Percentiles rank a stretch among this genome's conserved stretches.
Conservation (phyloP, 2,888 invertebrate genomes). For the Hedya salicella region DNA sequence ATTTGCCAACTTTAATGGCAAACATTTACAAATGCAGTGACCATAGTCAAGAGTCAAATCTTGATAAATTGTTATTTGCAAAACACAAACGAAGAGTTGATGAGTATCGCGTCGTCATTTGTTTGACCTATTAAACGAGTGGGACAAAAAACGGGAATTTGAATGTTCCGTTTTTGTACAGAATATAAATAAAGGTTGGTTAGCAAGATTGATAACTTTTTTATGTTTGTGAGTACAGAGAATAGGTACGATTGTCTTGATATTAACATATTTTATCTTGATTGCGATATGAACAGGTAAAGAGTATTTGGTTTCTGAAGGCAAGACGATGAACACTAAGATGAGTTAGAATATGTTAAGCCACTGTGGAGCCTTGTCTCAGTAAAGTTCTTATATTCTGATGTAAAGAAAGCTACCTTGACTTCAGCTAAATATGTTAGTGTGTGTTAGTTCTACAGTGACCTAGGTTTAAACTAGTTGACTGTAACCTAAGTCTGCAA, state of each 20-base stretch:
- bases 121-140: conserved; percentile 70
- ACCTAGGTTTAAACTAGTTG: no score
- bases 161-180: background rate
- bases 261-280: no score
- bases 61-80: conserved; percentile 30
- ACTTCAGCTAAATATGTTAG: no score
- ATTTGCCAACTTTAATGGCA: conserved; percentile 24
- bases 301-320: no score
- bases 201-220: background rate
- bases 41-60: conserved; percentile 27
- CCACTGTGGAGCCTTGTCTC: no score
- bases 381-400: no score
- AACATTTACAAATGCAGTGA: conserved; percentile 30
- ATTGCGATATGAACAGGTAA: no score
- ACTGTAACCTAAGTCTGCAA: no score
- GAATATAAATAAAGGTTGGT: background rate
- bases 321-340: no score
- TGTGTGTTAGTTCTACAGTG: no score
- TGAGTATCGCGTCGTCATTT: conserved; percentile 59
- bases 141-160: conserved; percentile 51
- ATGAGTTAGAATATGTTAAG: no score
- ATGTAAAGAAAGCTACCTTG: no score
- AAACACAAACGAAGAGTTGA: conserved; percentile 49
- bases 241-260: background rate
- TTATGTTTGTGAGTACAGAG: background rate